These are phyloP conservation scores for Papilio polyxenes DNA, from an alignment of 1,140 invertebrate species.

Conservation along the genomic window DNA sequence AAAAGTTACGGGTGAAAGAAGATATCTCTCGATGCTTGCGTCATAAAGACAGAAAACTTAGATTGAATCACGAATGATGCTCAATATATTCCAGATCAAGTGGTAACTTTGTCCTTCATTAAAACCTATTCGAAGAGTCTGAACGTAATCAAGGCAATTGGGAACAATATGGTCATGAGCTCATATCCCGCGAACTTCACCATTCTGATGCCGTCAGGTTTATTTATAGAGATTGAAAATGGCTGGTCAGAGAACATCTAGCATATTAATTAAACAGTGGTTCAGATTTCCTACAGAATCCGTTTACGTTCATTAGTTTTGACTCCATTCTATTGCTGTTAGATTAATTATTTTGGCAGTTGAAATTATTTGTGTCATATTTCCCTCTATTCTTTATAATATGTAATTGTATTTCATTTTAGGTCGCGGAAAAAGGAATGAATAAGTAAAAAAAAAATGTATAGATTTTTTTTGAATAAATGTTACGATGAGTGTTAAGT, in stretches of 20 bases:
- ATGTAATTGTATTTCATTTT: too few relatives aligned
- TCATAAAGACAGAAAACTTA: neutral
- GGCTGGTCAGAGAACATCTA: neutral
- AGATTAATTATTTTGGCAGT: too few relatives aligned
- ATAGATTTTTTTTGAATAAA: too few relatives aligned
- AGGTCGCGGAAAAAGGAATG: too few relatives aligned
- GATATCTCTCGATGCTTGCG: neutral
- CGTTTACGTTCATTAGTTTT: neutral
- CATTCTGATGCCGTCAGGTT: neutral
- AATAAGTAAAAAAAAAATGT: too few relatives aligned
- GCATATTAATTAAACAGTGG: neutral
- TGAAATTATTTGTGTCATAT: too few relatives aligned
- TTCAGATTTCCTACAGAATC: neutral
- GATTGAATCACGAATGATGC: neutral
- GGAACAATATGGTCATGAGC: constrained; percentile 2
- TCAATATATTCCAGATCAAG: neutral
- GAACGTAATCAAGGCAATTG: constrained; percentile 13
- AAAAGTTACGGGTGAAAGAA: neutral
- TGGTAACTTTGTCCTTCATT: neutral
- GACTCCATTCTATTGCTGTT: neutral
- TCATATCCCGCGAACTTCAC: neutral
- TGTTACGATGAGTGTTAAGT: too few relatives aligned
- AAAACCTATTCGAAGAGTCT: neutral
- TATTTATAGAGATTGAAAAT: neutral
- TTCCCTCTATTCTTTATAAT: too few relatives aligned